Evolutionary conservation across 2,888 invertebrate species (phyloP), one percentile per base, ranked within the genome.

Genomic region (Trissoscelio sp.): DNA sequence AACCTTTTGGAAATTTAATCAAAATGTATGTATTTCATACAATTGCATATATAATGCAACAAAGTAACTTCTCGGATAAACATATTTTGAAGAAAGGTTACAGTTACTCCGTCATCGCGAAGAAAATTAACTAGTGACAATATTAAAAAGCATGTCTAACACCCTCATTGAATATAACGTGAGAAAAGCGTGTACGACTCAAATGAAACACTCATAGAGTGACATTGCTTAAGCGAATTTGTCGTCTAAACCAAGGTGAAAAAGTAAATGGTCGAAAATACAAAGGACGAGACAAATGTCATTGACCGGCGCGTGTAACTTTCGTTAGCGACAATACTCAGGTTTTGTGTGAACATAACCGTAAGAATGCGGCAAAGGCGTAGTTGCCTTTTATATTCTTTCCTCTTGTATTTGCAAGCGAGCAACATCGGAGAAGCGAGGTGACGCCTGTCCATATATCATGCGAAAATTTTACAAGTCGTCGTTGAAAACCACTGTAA

Each of bases 381-480:
- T 75, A 75, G 72, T 73, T 75, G 70, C 64, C 74, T 82, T 75
- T 82, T 82, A 78, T 82, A 82, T 74, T 75, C 69, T 58, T 48
- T 64, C 44, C 57, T 34, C 69, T 75, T 55, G 80, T 66, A 66
- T 58, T 73, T 72, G 69, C 75, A 34, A 70, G 70, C 73, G 46
- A 69, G 44, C 37, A 77, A 77, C 74, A 58, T 75, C 51, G 73
- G 58, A 70, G 78, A 74, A 55, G 58, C 66, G 60, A 73, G 70
- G 55, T 82, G 82, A 83, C 80, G 82, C 80, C 77, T 64, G 80
- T 80, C 72, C 83, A 79, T 83, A 83, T 83, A 82, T 83, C 83
- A 83, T 83, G 82, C 78, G 80, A 83, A 83, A 83, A 83, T 81
- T 83, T 82, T 82, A 82, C 79, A 78, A 83, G 80, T 80, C 83